These are phyloP conservation scores for Acrossocheilus fasciatus DNA, from an alignment of 2,797 vertebrate species.

Conservation along the genomic window DNA sequence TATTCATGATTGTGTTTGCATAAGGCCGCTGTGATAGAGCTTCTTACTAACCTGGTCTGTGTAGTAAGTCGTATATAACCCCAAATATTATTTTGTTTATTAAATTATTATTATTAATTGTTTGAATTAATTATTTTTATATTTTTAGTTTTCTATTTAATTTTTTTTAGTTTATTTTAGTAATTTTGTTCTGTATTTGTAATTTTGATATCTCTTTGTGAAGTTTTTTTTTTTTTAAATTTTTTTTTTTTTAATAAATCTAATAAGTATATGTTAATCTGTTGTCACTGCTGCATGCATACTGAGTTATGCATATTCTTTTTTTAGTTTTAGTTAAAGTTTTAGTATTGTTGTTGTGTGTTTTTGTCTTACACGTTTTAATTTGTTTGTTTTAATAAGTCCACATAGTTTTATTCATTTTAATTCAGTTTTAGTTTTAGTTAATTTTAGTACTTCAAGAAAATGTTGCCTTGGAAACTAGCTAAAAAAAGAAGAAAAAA, in stretches of 20 bases:
- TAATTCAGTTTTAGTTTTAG: not conserved
- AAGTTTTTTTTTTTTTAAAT: no score
- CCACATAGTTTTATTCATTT: not conserved
- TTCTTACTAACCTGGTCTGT: no score
- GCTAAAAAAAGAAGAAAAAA: no score
- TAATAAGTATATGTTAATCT: no score
- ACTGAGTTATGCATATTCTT: no score
- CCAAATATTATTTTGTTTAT: not conserved
- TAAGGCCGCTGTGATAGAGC: no score
- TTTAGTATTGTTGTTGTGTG: not conserved
- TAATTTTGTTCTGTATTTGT: not conserved
- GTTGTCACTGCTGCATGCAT: no score
- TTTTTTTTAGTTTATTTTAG: not conserved
- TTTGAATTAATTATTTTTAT: not conserved
- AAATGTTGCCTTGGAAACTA: not conserved
- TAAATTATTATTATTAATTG: not conserved
- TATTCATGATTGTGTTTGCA: not conserved
- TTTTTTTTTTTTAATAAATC: no score
- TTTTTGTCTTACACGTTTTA: not conserved
- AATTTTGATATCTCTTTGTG: not conserved
- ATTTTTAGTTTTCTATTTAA: not conserved
- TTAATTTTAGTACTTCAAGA: not conserved
- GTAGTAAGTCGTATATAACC: not conserved
- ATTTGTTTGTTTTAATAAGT: not conserved
- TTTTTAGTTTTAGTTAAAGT: not conserved